Percentiles rank a stretch among this genome's conserved stretches.
Conservation (phyloP, 2,797 vertebrate genomes). For the Hylomyscus alleni region DNA sequence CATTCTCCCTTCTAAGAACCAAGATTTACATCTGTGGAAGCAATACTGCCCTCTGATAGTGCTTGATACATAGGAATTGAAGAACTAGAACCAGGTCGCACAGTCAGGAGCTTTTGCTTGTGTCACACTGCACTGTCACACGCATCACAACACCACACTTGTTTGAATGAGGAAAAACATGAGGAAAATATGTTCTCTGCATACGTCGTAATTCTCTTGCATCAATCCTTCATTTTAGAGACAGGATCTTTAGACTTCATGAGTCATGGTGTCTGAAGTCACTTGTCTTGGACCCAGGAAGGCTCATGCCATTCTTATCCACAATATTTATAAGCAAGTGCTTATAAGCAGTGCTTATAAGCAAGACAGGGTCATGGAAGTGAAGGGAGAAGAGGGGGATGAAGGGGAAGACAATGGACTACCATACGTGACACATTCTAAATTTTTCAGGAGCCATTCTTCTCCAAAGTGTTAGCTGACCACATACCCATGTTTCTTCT, state of each 20-base stretch:
- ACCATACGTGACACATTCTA: neutral
- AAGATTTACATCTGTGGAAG: neutral
- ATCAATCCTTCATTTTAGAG: neutral
- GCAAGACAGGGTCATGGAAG: too few relatives aligned
- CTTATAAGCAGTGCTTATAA: neutral
- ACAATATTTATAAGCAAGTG: neutral
- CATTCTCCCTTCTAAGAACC: neutral
- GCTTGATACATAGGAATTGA: neutral
- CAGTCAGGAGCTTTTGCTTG: neutral
- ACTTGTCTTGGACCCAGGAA: neutral
- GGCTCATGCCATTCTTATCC: neutral
- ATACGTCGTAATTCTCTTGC: neutral
- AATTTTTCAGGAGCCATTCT: neutral
- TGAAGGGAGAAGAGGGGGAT: neutral
- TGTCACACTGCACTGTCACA: neutral
- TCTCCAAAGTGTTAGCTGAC: neutral
- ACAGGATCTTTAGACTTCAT: neutral
- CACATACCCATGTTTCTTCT: neutral
- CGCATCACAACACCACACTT: neutral
- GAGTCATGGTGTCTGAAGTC: conserved; percentile 12
- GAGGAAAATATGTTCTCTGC: neutral
- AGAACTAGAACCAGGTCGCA: neutral
- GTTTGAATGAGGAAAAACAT: neutral
- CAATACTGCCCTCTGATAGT: neutral
- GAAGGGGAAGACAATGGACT: neutral